phyloP scores from a whole-genome alignment of 2,797 vertebrate species.

The Dendrocincla fuliginosa region DNA sequence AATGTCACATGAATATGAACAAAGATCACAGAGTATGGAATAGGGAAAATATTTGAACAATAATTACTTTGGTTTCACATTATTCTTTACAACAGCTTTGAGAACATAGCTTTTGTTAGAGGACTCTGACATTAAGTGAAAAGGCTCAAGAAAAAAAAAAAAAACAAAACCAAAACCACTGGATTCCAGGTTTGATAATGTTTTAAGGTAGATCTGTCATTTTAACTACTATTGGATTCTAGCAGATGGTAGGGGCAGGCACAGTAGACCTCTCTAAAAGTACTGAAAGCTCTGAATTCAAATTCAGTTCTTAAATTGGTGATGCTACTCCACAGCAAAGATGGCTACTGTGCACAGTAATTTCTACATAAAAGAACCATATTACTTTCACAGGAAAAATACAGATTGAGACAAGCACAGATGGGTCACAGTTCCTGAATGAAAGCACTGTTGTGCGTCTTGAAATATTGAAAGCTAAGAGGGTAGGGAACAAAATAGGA shows the following conservation, averaged over 20 bases:
- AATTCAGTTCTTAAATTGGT: not conserved
- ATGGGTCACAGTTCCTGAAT: fast-evolving
- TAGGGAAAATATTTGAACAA: constrained; percentile 16
- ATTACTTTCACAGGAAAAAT: not conserved
- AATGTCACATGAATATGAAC: constrained; percentile 28
- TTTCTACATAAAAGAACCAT: not conserved
- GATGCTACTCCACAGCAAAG: not conserved
- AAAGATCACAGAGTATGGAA: not conserved
- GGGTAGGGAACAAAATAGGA: not conserved
- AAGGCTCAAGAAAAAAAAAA: not conserved
- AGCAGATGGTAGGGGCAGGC: not conserved
- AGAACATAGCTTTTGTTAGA: not conserved
- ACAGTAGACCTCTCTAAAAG: not conserved
- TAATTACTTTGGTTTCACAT: not conserved
- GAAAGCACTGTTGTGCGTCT: fast-evolving
- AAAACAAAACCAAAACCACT: not conserved
- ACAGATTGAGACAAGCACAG: not conserved
- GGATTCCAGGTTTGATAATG: not conserved
- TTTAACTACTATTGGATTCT: not conserved
- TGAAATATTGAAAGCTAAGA: not conserved
- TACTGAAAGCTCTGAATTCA: not conserved
- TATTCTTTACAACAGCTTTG: not conserved
- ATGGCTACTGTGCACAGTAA: not conserved
- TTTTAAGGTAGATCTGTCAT: not conserved
- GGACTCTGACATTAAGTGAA: not conserved